Evolutionary conservation across 2,797 vertebrate species (phyloP).

Genomic region (Ctenochaetus hawaiiensis): DNA sequence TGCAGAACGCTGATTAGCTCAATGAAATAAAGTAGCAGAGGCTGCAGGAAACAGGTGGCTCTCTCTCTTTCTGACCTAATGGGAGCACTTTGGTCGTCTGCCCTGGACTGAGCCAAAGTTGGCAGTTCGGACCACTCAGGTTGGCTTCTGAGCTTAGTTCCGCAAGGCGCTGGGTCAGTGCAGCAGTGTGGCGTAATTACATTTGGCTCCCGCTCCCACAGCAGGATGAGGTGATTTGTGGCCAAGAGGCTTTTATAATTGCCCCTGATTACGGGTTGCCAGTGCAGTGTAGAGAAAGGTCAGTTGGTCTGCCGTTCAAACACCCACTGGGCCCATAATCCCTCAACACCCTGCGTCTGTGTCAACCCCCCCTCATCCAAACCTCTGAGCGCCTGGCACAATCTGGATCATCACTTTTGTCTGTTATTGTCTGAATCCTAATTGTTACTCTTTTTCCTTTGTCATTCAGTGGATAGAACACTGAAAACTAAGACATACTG

Average conservation of each 20-base stretch:
- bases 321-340: constrained; percentile 75
- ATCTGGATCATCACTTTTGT: constrained; percentile 54
- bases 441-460: constrained; percentile 48
- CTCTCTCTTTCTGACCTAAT: constrained; percentile 39
- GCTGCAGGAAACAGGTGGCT: constrained; percentile 58
- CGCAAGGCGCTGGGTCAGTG: constrained; percentile 60
- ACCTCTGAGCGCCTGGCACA: constrained; percentile 34
- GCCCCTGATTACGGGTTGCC: constrained; percentile 80
- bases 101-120: constrained; percentile 46
- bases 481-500: constrained; percentile 50
- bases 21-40: constrained; percentile 19
- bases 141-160: constrained; percentile 71
- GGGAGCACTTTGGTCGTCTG: constrained; percentile 40
- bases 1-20: constrained; percentile 28
- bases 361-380: constrained; percentile 28
- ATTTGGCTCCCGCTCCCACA: constrained; percentile 77
- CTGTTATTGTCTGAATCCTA: constrained; percentile 61
- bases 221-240: constrained; percentile 83
- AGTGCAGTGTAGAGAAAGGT: constrained; percentile 75
- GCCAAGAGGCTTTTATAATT: constrained; percentile 81
- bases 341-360: constrained; percentile 52
- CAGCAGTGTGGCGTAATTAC: constrained; percentile 75
- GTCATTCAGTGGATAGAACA: constrained; percentile 32
- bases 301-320: constrained; percentile 74
- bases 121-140: constrained; percentile 45